Evolutionary conservation across 1,140 invertebrate genomes (phyloP).

Genomic region (Drosophila bocki): DNA sequence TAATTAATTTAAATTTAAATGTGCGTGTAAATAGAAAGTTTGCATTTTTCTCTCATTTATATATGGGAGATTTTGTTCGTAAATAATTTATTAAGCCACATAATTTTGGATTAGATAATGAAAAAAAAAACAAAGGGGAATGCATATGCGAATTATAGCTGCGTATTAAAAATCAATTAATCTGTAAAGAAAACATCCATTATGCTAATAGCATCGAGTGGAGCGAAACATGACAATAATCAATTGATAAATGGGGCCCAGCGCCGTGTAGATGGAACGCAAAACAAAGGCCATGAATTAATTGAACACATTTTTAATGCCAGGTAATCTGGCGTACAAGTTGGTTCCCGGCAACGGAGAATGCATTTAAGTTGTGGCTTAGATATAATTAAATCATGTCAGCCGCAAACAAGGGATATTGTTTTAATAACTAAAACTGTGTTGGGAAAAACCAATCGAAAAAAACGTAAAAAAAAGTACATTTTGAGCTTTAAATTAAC

Average conservation of each 20-base stretch:
- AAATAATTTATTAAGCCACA: conserved; percentile 63
- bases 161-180: conserved; percentile 64
- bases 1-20: conserved; percentile 62
- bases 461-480: not conserved
- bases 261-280: conserved; percentile 17
- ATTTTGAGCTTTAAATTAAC: not conserved
- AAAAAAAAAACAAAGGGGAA: not conserved
- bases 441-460: not conserved
- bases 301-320: conserved; percentile 47
- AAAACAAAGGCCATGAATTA: conserved; percentile 44
- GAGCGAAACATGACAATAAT: conserved; percentile 5
- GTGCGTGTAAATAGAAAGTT: conserved; percentile 55
- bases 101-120: conserved; percentile 62
- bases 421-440: conserved; percentile 10
- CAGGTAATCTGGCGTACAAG: conserved; percentile 32
- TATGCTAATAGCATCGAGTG: conserved; percentile 41
- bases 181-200: conserved; percentile 48
- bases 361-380: conserved; percentile 37
- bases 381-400: conserved; percentile 25
- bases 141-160: conserved; percentile 26
- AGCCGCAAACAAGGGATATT: conserved; percentile 12
- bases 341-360: not conserved
- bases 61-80: conserved; percentile 11
- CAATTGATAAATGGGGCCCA: conserved; percentile 45
- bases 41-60: conserved; percentile 9